Evolutionary conservation across 1,140 invertebrate genomes (phyloP).

Genomic region (Nomia melanderi): DNA sequence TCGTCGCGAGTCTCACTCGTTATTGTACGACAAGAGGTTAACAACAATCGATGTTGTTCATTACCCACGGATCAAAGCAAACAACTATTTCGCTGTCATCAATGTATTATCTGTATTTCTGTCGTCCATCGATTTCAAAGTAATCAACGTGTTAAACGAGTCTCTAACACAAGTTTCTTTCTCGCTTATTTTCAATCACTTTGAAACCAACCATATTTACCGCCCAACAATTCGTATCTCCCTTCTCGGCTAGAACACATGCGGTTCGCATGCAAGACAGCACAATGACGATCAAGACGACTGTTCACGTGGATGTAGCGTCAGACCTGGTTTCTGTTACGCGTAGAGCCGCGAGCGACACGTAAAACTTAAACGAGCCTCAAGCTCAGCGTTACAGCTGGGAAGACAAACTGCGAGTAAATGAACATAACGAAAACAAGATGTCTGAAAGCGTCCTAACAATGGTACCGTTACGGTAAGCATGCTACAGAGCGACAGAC

Average conservation of each 20-base stretch:
- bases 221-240: conserved; percentile 55
- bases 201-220: too few relatives aligned
- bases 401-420: conserved; percentile 21
- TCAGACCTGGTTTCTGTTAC: conserved; percentile 27
- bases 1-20: too few relatives aligned
- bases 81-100: too few relatives aligned
- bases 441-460: conserved; percentile 35
- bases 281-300: conserved; percentile 21
- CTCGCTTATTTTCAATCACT: too few relatives aligned
- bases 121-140: too few relatives aligned
- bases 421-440: conserved; percentile 32
- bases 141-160: too few relatives aligned
- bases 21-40: too few relatives aligned
- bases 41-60: too few relatives aligned
- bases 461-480: conserved; percentile 41
- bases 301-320: conserved; percentile 17
- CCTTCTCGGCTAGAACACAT: conserved; percentile 38
- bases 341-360: conserved; percentile 9
- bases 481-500: conserved; percentile 58
- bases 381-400: background rate
- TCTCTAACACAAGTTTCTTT: too few relatives aligned
- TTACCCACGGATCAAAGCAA: too few relatives aligned
- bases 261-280: conserved; percentile 52
- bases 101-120: too few relatives aligned
- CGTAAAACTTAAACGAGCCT: conserved; percentile 19